phyloP scores from a whole-genome alignment of 30 jellyfish, hydroid and myxozoan species.

The Cassiopea andromeda region DNA sequence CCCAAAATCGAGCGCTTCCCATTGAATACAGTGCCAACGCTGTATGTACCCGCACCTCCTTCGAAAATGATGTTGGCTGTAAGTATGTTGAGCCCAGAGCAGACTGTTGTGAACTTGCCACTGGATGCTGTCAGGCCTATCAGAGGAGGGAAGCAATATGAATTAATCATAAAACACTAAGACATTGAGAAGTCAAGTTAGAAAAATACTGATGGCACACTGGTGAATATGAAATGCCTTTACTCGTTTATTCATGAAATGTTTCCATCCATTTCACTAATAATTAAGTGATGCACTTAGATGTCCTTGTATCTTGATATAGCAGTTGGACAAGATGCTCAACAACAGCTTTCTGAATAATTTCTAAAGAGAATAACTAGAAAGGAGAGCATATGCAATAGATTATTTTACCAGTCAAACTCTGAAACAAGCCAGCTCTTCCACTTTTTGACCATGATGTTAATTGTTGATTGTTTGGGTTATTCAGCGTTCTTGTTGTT shows the following conservation, averaged over 20 bases:
- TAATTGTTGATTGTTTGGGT: slow-evolving; percentile 43
- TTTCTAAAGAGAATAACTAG: too few species aligned
- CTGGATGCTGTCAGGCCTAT: slow-evolving; percentile 58
- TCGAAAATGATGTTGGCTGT: slow-evolving; percentile 88
- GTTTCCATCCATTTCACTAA: too few species aligned
- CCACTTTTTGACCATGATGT: slow-evolving; percentile 77
- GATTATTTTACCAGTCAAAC: slow-evolving; percentile 90
- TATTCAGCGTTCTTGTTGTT: slow-evolving; percentile 18
- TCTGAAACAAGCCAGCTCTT: slow-evolving; percentile 72
- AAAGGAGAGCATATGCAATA: too few species aligned
- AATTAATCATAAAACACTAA: not conserved
- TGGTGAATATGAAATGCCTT: too few species aligned
- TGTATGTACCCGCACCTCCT: slow-evolving; percentile 84
- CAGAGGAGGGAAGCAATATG: not conserved
- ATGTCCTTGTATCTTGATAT: too few species aligned
- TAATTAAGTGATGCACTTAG: too few species aligned
- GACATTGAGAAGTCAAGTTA: too few species aligned
- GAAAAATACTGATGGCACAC: too few species aligned
- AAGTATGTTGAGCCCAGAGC: slow-evolving; percentile 81
- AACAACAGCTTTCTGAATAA: too few species aligned
- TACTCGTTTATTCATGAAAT: too few species aligned
- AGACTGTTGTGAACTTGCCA: slow-evolving; percentile 82
- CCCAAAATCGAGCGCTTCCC: slow-evolving; percentile 53
- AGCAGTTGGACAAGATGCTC: too few species aligned
- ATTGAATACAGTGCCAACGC: slow-evolving; percentile 66